Conservation (phyloP, 2,888 invertebrate genomes). For the Drosophila macrothrix region DNA sequence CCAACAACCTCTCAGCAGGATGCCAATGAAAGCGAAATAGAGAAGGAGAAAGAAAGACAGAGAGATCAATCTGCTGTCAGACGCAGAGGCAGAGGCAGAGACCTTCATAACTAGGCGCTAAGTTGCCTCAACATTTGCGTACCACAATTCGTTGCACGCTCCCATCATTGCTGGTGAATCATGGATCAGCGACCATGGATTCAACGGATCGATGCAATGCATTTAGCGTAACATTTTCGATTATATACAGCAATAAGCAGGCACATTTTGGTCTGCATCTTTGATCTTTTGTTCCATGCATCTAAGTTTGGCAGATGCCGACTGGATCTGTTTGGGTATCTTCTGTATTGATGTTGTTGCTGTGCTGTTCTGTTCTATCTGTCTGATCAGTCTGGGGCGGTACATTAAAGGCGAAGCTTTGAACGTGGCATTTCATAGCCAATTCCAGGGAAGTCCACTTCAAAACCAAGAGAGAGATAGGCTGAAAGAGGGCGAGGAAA, state of each 20-base stretch:
- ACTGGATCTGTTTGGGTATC: slow-evolving; percentile 15
- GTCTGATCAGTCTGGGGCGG: slow-evolving; percentile 53
- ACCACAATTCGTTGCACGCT: slow-evolving; percentile 61
- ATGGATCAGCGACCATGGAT: slow-evolving; percentile 33
- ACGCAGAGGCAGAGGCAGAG: slow-evolving; percentile 6
- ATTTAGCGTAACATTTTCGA: slow-evolving; percentile 66
- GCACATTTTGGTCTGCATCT: slow-evolving; percentile 24
- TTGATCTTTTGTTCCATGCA: slow-evolving; percentile 54
- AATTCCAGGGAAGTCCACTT: slow-evolving; percentile 79
- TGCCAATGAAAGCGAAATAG: slow-evolving; percentile 40
- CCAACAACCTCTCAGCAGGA: slow-evolving; percentile 40
- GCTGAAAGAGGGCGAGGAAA: slow-evolving; percentile 10
- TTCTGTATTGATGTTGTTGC: background rate
- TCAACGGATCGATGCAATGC: slow-evolving; percentile 59
- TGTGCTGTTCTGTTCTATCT: slow-evolving; percentile 9
- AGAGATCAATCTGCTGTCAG: slow-evolving; percentile 29
- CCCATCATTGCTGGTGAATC: slow-evolving; percentile 38
- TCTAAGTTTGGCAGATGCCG: slow-evolving; percentile 40
- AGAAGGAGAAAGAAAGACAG: background rate
- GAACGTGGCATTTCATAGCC: slow-evolving; percentile 54
- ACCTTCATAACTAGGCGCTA: slow-evolving; percentile 56
- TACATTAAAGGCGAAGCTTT: slow-evolving; percentile 62
- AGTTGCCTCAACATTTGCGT: slow-evolving; percentile 61
- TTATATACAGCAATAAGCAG: slow-evolving; percentile 58
- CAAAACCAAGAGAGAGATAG: slow-evolving; percentile 25